Evolutionary conservation across 2,888 invertebrate species (phyloP).

Genomic region (Aphidius colemani): DNA sequence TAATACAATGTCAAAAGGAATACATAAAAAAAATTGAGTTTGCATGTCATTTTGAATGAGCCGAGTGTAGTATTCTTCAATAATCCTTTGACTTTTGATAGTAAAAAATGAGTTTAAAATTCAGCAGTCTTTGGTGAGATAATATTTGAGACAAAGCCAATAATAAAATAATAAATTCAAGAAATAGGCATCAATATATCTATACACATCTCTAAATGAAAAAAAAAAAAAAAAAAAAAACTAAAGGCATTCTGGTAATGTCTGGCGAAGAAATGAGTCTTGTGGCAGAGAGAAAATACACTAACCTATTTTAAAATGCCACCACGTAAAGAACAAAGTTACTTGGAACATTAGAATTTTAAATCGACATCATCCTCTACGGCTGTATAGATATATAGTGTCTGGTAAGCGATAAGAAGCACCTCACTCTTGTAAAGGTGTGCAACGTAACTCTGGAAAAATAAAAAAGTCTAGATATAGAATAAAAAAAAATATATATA

Average conservation of each 20-base stretch:
- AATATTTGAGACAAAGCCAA: slow-evolving; percentile 13
- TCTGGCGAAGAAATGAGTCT: slow-evolving; percentile 16
- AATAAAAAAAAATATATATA: slow-evolving; percentile 11
- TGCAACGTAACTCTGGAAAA: slow-evolving; percentile 3
- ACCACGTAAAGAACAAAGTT: slow-evolving; percentile 37
- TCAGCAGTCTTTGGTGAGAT: not conserved
- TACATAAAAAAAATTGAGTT: slow-evolving; percentile 18
- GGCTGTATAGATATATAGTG: slow-evolving; percentile 25
- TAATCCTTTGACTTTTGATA: slow-evolving; percentile 13
- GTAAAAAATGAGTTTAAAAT: slow-evolving; percentile 2
- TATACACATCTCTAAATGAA: no score
- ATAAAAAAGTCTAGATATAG: slow-evolving; percentile 13
- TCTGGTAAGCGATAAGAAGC: slow-evolving; percentile 26
- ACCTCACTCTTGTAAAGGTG: slow-evolving; percentile 27
- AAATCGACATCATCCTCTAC: slow-evolving; percentile 45
- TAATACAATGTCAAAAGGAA: not conserved
- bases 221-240: not conserved
- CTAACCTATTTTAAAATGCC: slow-evolving; percentile 42
- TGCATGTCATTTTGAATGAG: slow-evolving; percentile 16
- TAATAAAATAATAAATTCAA: slow-evolving; percentile 17
- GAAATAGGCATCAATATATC: slow-evolving; percentile 3
- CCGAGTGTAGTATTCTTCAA: slow-evolving; percentile 1
- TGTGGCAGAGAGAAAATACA: slow-evolving; percentile 29
- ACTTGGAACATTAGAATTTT: slow-evolving; percentile 49
- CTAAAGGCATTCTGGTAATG: slow-evolving; percentile 16